Evolutionary conservation across 2,797 vertebrate species (phyloP), one percentile per base, ranked within the genome.

Genomic region (Pampus argenteus): DNA sequence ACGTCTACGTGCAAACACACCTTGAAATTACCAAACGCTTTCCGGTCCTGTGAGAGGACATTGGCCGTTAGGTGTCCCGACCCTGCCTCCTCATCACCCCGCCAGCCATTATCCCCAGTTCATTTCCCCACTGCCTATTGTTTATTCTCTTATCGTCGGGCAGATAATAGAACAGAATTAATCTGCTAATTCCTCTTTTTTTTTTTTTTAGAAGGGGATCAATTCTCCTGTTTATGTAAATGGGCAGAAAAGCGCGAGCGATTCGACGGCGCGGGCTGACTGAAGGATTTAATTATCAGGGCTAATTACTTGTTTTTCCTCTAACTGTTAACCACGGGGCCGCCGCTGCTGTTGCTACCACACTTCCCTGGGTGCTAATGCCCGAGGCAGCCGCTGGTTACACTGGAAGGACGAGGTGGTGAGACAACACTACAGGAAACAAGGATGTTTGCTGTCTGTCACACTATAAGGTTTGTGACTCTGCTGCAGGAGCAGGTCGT

Each of bases 261-360:
- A 25, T 75, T 83, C 40, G 26, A 8, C 51, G n/a, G 78, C 18
- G 9, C 25, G 0, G 66, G 20, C 70, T 74, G 83, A 81, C 82
- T 77, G 79, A 78, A 85, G 83, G 84, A 88, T 90, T 92, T 92
- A 89, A 93, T 93, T 89, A 89, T 81, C 71, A 55, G 64, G 54
- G 81, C 83, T 92, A 90, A 92, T 93, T 90, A 87, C 78, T 87
- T 84, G 87, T 84, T 90, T 31, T 90, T 83, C 68, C 78, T 81
- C 82, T 47, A 62, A 85, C 66, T 76, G 87, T 78, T 87, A 86
- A 82, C 86, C 77, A 80, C 63, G 23, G 72, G 83, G 68, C 81
- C 14, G 63, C 63, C 25, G 42, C 57, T 42, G 63, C 73, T 13
- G 18, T 69, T 9, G 62, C 56, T 60, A 40, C 85, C 56, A 68